Evolutionary conservation across 2,113 vertebrate species (phyloP).

Genomic region (Pseudonaja textilis): DNA sequence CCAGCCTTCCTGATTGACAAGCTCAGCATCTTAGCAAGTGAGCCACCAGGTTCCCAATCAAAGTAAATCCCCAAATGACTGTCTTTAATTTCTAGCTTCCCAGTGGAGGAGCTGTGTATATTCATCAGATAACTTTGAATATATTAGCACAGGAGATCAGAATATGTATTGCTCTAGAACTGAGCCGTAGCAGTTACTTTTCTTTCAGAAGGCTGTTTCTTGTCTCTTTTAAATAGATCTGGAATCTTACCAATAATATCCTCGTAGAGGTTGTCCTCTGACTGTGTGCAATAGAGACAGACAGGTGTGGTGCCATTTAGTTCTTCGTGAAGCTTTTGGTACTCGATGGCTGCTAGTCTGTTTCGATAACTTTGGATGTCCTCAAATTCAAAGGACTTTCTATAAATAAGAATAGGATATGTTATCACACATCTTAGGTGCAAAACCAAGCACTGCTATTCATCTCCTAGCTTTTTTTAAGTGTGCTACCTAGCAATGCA

Average conservation of each 20-base stretch:
- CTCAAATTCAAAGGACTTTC: slow-evolving; percentile 99
- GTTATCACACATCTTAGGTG: slow-evolving; percentile 19
- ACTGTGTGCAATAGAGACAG: slow-evolving; percentile 81
- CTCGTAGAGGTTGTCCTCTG: slow-evolving; percentile 95
- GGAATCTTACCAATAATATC: slow-evolving; percentile 89
- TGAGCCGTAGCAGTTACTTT: neutral
- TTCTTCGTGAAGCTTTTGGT: slow-evolving; percentile 65
- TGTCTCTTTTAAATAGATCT: slow-evolving; percentile 20
- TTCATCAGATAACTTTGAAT: neutral
- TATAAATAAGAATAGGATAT: slow-evolving; percentile 62
- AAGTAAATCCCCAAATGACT: neutral
- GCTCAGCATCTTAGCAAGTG: too few relatives aligned
- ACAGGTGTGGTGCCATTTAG: slow-evolving; percentile 66
- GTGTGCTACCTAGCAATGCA: neutral
- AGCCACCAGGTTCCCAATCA: neutral
- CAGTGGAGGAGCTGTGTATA: neutral
- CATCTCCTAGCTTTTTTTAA: neutral
- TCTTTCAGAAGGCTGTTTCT: neutral
- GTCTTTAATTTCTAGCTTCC: neutral
- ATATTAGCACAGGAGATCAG: neutral
- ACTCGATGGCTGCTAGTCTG: slow-evolving; percentile 49
- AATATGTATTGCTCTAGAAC: neutral
- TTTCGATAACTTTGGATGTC: slow-evolving; percentile 81
- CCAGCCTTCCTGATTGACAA: too few relatives aligned
- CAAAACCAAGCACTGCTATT: neutral